These are phyloP conservation scores for Siniperca knerii DNA, from an alignment of 2,113 vertebrate species.

Conservation along the genomic window DNA sequence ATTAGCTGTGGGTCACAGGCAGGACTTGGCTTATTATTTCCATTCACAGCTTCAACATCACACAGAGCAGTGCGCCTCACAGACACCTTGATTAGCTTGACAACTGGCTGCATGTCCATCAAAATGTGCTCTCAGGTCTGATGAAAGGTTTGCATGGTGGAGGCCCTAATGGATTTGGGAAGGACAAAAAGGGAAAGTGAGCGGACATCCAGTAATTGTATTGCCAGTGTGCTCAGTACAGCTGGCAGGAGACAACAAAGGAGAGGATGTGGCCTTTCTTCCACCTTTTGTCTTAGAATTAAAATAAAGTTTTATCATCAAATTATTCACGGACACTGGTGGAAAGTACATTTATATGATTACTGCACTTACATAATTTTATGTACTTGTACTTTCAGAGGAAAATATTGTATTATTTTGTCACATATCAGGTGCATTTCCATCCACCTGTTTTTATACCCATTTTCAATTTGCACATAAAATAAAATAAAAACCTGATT, in stretches of 20 bases:
- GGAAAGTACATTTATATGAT: too few relatives aligned
- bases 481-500: too few relatives aligned
- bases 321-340: too few relatives aligned
- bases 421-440: neutral
- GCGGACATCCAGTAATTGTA: conserved; percentile 43
- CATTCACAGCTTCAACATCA: conserved; percentile 1
- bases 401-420: neutral
- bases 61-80: conserved; percentile 9
- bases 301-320: neutral
- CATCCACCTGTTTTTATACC: too few relatives aligned
- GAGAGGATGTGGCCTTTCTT: neutral
- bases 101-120: conserved; percentile 30
- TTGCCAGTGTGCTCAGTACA: conserved; percentile 7
- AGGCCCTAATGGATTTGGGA: conserved; percentile 32
- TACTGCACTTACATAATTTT: too few relatives aligned
- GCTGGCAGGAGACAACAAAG: conserved; percentile 31
- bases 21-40: conserved; percentile 62
- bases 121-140: conserved; percentile 30
- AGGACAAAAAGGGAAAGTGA: conserved; percentile 42
- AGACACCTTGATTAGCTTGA: conserved; percentile 44
- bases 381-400: neutral
- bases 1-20: conserved; percentile 53
- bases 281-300: conserved; percentile 12
- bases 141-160: conserved; percentile 32
- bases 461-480: too few relatives aligned